A percentile compares a stretch with the other conserved stretches of the same genome.
Evolutionary conservation across 2,113 vertebrate genomes (phyloP).

Genomic region (Steatornis caripensis): DNA sequence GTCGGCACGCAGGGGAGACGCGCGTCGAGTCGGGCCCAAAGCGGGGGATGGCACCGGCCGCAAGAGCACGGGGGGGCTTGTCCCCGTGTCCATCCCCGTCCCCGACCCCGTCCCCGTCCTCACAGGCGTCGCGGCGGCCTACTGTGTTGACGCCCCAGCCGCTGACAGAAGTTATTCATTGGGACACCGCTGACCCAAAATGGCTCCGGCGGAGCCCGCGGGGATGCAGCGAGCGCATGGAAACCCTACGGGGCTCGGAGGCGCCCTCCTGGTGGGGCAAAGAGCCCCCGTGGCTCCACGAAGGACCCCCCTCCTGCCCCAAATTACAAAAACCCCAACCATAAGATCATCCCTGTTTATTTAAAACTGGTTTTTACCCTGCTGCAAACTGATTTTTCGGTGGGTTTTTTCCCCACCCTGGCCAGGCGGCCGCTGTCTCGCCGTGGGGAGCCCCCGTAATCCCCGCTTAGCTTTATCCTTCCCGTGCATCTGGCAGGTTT

Average conservation of each 20-base stretch:
- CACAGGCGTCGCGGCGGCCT: background rate
- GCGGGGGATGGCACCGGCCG: background rate
- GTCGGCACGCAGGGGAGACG: background rate
- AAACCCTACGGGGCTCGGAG: accelerated
- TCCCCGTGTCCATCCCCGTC: background rate
- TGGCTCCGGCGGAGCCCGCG: too few relatives aligned
- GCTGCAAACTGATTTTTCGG: background rate
- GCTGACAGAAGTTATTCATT: background rate
- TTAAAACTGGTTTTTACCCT: background rate
- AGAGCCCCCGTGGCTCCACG: background rate
- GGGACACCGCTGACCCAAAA: background rate
- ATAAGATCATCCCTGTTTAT: too few relatives aligned
- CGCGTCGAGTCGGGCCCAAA: accelerated
- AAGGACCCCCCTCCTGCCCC: too few relatives aligned
- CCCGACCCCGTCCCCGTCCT: background rate
- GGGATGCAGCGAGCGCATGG: accelerated
- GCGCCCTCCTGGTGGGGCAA: too few relatives aligned
- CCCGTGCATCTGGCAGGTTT: conserved; percentile 5
- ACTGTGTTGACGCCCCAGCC: background rate
- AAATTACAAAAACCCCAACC: background rate
- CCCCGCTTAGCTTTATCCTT: background rate
- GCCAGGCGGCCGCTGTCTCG: background rate
- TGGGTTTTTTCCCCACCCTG: background rate
- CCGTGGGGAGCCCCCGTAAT: background rate
- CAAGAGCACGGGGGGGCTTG: background rate